Conservation (phyloP, 2,888 invertebrate genomes). For the Ypsolopha sequella region DNA sequence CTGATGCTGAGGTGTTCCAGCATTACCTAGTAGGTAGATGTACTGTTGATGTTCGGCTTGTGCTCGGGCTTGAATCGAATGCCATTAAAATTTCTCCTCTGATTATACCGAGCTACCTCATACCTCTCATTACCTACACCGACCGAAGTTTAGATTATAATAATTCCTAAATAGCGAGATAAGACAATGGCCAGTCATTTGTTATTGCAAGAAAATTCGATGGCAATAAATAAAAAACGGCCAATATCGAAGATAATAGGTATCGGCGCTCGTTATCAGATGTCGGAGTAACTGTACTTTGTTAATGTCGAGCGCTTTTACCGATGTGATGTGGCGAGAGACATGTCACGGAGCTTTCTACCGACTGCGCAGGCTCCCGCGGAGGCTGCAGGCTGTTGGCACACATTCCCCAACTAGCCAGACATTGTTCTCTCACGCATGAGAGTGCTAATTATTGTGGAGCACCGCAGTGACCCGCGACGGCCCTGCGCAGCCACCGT, state of each 20-base stretch:
- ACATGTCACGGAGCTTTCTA: constrained; percentile 37
- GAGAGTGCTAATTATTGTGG: constrained; percentile 35
- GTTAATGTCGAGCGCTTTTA: constrained; percentile 29
- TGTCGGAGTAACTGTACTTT: constrained; percentile 7
- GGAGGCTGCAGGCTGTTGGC: constrained; percentile 12
- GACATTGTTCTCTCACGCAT: constrained; percentile 25
- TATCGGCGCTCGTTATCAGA: constrained; percentile 38
- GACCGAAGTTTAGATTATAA: constrained; percentile 11
- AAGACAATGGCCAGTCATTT: constrained; percentile 40
- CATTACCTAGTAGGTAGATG: no score
- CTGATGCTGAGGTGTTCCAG: no score
- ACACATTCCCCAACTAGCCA: constrained; percentile 31
- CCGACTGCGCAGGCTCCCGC: constrained; percentile 14
- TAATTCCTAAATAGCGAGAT: constrained; percentile 35
- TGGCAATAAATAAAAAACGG: constrained; percentile 27
- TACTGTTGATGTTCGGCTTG: no score
- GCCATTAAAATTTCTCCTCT: no score
- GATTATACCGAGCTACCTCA: no score
- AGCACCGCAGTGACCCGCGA: constrained; percentile 12
- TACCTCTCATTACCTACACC: background rate
- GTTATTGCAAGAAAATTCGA: constrained; percentile 37
- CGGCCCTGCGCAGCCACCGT: constrained; percentile 10
- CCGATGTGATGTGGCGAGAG: constrained; percentile 22
- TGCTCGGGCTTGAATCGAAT: no score
- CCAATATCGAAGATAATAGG: constrained; percentile 48